Evolutionary conservation across 1,140 invertebrate genomes (phyloP).

Genomic region (Trachymyrmex cornetzi): DNA sequence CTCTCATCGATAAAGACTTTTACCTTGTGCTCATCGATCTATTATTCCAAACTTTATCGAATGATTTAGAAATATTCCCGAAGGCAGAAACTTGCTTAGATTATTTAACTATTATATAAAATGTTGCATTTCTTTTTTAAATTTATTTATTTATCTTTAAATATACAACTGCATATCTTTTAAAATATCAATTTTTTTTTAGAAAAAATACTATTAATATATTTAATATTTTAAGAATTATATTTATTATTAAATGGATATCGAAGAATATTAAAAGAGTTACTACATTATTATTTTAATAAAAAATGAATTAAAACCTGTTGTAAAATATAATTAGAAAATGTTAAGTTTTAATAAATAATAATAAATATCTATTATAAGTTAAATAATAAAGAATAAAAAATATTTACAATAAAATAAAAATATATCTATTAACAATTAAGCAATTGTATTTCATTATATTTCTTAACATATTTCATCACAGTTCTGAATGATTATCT

Average conservation of each 20-base stretch:
- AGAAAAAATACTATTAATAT: not conserved
- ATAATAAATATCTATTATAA: not conserved
- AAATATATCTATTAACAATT: not conserved
- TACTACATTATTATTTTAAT: not conserved
- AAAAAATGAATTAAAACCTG: not conserved
- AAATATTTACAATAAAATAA: not conserved
- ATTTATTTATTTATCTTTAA: conserved; percentile 2
- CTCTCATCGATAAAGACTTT: conserved; percentile 43
- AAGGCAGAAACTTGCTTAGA: not conserved
- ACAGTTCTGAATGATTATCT: not conserved
- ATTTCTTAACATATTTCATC: not conserved
- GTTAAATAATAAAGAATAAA: not conserved
- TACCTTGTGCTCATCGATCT: conserved; percentile 30
- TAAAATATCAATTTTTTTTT: not conserved
- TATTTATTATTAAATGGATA: not conserved
- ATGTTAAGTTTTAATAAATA: not conserved
- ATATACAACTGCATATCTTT: not conserved
- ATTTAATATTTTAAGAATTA: not conserved
- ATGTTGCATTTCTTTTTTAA: not conserved
- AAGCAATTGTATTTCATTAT: not conserved
- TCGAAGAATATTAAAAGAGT: too few relatives aligned
- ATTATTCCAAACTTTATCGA: conserved; percentile 38
- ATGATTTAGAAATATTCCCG: conserved; percentile 10
- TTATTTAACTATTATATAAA: not conserved
- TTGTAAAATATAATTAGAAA: not conserved